Percentiles rank a stretch among this genome's conserved stretches.
Conservation (phyloP, 2,797 vertebrate species). For the Hydrocynus forskahlii region DNA sequence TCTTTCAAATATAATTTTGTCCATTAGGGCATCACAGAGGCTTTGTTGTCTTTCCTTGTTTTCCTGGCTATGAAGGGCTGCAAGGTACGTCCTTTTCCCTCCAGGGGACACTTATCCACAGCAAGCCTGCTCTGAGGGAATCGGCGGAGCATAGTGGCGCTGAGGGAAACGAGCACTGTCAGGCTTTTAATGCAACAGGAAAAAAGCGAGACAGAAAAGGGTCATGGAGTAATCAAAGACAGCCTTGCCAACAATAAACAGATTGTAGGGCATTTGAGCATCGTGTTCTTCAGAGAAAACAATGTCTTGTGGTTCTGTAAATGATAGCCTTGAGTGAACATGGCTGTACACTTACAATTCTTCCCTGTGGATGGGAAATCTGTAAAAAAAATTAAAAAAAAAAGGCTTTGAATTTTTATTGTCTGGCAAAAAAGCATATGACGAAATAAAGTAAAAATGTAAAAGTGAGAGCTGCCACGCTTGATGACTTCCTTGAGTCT, state of each 20-base stretch:
- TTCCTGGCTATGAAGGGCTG: conserved; percentile 32
- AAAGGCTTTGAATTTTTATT: conserved; percentile 58
- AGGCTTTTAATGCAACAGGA: conserved; percentile 8
- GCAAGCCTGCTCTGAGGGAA: conserved; percentile 21
- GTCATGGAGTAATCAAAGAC: conserved; percentile 12
- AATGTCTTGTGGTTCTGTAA: conserved; percentile 37
- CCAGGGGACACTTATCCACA: conserved; percentile 39
- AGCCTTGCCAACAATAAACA: conserved; percentile 18
- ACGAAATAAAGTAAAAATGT: not conserved
- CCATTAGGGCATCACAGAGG: conserved; percentile 30
- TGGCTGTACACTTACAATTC: not conserved
- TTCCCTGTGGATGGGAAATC: not conserved
- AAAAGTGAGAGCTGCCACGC: not conserved
- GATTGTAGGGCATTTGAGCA: not conserved
- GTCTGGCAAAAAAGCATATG: conserved; percentile 37
- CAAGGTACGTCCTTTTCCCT: conserved; percentile 26
- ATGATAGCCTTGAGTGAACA: not conserved
- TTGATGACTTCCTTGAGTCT: conserved; percentile 16
- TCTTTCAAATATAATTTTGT: conserved; percentile 6
- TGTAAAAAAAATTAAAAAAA: too few relatives aligned
- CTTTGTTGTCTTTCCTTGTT: conserved; percentile 20
- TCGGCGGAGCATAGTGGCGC: conserved; percentile 26
- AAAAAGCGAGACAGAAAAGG: conserved; percentile 3
- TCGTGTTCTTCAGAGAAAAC: not conserved
- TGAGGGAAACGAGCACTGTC: conserved; percentile 13